Percentiles rank a stretch among this genome's conserved stretches.
Evolutionary conservation across 2,888 invertebrate species (phyloP).

Genomic region (Caenorhabditis imperialis): DNA sequence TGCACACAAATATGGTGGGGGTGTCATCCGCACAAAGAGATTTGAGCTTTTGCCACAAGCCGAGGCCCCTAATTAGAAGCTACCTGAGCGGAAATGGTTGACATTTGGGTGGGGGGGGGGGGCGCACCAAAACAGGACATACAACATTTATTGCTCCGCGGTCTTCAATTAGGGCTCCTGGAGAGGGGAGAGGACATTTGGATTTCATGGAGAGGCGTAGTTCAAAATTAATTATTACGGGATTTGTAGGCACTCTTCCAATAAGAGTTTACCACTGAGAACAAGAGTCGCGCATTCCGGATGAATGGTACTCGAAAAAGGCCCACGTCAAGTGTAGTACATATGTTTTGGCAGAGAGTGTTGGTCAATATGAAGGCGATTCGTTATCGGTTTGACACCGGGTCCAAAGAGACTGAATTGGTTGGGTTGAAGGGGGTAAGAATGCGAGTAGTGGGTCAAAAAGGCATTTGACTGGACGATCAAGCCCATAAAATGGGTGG

Average conservation of each 20-base stretch:
- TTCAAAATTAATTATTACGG: slow-evolving; percentile 48
- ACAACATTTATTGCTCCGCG: slow-evolving; percentile 43
- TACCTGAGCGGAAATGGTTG: slow-evolving; percentile 48
- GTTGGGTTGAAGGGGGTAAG: slow-evolving; percentile 5
- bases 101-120: slow-evolving; percentile 25
- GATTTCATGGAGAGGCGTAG: slow-evolving; percentile 6
- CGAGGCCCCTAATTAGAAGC: slow-evolving; percentile 49
- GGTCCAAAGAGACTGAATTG: slow-evolving; percentile 13
- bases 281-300: slow-evolving; percentile 48
- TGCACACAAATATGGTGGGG: slow-evolving; percentile 31
- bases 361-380: slow-evolving; percentile 26
- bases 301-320: slow-evolving; percentile 48
- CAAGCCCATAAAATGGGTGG: slow-evolving; percentile 49
- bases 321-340: slow-evolving; percentile 40
- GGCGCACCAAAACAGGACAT: slow-evolving; percentile 14
- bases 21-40: slow-evolving; percentile 36
- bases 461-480: slow-evolving; percentile 45
- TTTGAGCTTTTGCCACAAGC: slow-evolving; percentile 14
- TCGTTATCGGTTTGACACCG: slow-evolving; percentile 13
- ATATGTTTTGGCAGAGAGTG: slow-evolving; percentile 40
- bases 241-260: slow-evolving; percentile 42
- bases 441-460: slow-evolving; percentile 41
- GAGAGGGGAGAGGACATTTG: slow-evolving; percentile 7
- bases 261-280: slow-evolving; percentile 32
- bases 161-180: slow-evolving; percentile 41